These are phyloP conservation scores for Holothuria scabra DNA, from an alignment of 53 echinoderm and acorn worm genomes.

Conservation along the genomic window DNA sequence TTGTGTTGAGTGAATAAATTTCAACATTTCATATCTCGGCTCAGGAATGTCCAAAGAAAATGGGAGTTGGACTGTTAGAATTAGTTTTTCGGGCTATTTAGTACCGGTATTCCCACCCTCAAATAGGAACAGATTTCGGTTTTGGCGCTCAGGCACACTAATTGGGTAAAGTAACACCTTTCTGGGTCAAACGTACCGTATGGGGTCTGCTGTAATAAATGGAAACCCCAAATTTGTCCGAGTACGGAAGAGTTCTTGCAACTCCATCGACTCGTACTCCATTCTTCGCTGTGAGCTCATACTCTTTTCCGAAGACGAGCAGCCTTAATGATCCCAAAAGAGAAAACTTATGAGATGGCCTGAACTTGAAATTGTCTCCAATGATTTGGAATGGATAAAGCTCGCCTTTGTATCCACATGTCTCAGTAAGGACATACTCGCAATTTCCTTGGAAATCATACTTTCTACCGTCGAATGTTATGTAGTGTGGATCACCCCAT, in stretches of 20 bases:
- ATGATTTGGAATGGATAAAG: slow-evolving; percentile 54
- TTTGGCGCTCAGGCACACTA: too few relatives aligned
- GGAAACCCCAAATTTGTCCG: slow-evolving; percentile 43
- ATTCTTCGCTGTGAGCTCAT: slow-evolving; percentile 38
- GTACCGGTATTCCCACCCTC: too few relatives aligned
- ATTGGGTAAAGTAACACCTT: too few relatives aligned
- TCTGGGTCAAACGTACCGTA: slow-evolving; percentile 48
- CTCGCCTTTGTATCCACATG: slow-evolving; percentile 41
- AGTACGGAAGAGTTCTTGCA: slow-evolving; percentile 35
- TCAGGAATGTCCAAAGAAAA: too few relatives aligned
- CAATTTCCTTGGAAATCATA: slow-evolving; percentile 75
- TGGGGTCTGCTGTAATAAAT: slow-evolving; percentile 48
- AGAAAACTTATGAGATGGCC: slow-evolving; percentile 61
- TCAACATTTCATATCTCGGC: too few relatives aligned
- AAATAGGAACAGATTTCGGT: too few relatives aligned
- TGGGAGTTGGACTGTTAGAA: too few relatives aligned
- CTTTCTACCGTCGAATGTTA: slow-evolving; percentile 68
- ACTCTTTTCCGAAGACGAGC: slow-evolving; percentile 35
- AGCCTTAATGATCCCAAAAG: slow-evolving; percentile 46
- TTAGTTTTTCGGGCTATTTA: too few relatives aligned
- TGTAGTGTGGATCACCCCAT: slow-evolving; percentile 72
- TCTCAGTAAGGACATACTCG: slow-evolving; percentile 65
- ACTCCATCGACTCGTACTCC: slow-evolving; percentile 66
- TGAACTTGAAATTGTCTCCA: slow-evolving; percentile 65
- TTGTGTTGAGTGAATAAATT: too few relatives aligned